These are phyloP conservation scores for Platypus cylindrus DNA, from an alignment of 2,888 invertebrate genomes.

Conservation along the genomic window DNA sequence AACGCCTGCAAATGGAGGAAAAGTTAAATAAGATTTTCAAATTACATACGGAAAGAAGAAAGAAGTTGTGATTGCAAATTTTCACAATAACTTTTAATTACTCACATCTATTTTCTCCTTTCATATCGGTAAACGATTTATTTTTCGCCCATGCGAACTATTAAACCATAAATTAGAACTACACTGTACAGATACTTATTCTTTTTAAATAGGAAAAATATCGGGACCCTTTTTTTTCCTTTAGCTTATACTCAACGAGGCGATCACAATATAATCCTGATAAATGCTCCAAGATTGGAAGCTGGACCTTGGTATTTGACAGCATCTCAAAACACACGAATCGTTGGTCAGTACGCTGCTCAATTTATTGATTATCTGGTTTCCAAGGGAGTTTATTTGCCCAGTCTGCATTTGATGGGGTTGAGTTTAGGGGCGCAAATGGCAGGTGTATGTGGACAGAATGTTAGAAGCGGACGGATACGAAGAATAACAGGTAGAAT, in stretches of 20 bases:
- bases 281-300: slow-evolving; percentile 44
- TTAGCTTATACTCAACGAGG: slow-evolving; percentile 45
- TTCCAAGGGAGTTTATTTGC: slow-evolving; percentile 41
- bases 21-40: too few relatives aligned
- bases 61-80: too few relatives aligned
- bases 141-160: too few relatives aligned
- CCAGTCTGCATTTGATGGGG: slow-evolving; percentile 46
- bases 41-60: too few relatives aligned
- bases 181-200: too few relatives aligned
- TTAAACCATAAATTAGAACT: too few relatives aligned
- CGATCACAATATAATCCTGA: slow-evolving; percentile 45
- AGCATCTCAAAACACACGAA: slow-evolving; percentile 44
- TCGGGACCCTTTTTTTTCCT: slow-evolving; percentile 13
- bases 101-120: too few relatives aligned
- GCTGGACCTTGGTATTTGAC: slow-evolving; percentile 53
- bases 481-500: slow-evolving; percentile 44
- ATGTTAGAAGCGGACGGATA: slow-evolving; percentile 41
- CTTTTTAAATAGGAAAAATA: too few relatives aligned
- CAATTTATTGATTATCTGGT: slow-evolving; percentile 47
- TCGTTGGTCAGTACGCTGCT: slow-evolving; percentile 46
- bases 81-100: too few relatives aligned
- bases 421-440: slow-evolving; percentile 52
- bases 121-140: too few relatives aligned
- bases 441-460: slow-evolving; percentile 48
- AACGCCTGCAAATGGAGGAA: too few relatives aligned